Percentiles rank a stretch among this genome's conserved stretches.
These are phyloP conservation scores for Elaeidobius kamerunicus DNA, from an alignment of 2,888 invertebrate species.

Conservation along the genomic window DNA sequence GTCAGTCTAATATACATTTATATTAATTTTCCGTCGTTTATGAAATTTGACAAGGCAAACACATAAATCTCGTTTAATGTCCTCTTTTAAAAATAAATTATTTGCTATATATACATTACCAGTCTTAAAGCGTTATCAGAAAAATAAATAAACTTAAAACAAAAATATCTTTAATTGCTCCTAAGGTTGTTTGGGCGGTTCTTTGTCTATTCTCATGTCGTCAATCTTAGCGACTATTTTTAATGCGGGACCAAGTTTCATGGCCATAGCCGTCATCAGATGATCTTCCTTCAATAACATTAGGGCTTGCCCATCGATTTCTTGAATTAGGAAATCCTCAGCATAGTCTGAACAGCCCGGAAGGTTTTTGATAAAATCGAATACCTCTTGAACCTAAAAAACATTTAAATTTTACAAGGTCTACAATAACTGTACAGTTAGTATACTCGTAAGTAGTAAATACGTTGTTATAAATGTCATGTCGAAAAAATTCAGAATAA, in stretches of 20 bases:
- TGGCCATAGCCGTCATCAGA: constrained; percentile 89
- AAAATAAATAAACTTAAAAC: constrained; percentile 11
- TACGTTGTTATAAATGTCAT: too few relatives aligned
- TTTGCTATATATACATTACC: constrained; percentile 12
- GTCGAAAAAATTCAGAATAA: too few relatives aligned
- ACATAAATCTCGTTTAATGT: too few relatives aligned
- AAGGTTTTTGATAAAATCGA: constrained; percentile 82
- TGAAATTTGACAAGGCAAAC: too few relatives aligned
- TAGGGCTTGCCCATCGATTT: constrained; percentile 94
- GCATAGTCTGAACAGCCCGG: constrained; percentile 92
- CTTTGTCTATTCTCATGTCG: constrained; percentile 68
- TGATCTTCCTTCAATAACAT: constrained; percentile 91
- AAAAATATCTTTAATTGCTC: too few relatives aligned
- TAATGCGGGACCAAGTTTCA: constrained; percentile 93
- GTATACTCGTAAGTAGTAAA: too few relatives aligned
- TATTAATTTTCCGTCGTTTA: too few relatives aligned
- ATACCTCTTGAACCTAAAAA: constrained; percentile 76
- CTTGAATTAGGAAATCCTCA: constrained; percentile 91
- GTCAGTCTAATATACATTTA: too few relatives aligned
- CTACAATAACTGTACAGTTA: too few relatives aligned
- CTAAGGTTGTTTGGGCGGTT: constrained; percentile 46
- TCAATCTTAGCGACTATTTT: constrained; percentile 94
- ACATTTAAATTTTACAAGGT: too few relatives aligned
- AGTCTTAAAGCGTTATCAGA: constrained; percentile 15
- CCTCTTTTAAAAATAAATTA: too few relatives aligned